phyloP scores from a whole-genome alignment of 2,888 invertebrate genomes.

The Cylloceria caligata region DNA sequence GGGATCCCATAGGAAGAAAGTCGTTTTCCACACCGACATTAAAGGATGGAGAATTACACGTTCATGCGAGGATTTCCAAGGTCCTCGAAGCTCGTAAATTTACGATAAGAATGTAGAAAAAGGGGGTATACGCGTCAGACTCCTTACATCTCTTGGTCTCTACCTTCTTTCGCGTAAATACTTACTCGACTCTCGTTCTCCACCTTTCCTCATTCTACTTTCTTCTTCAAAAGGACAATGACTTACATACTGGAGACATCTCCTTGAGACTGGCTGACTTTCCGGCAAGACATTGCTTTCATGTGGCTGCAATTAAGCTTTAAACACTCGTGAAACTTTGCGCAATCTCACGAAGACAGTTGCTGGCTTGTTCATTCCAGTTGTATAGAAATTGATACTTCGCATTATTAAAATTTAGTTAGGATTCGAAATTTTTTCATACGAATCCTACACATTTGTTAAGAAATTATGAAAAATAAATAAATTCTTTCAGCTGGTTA shows the following conservation, averaged over 20 bases:
- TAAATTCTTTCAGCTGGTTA: too few relatives aligned
- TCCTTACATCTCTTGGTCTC: background rate
- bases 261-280: constrained; percentile 24
- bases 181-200: constrained; percentile 20
- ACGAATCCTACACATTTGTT: too few relatives aligned
- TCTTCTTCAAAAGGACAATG: constrained; percentile 19
- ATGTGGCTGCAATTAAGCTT: constrained; percentile 18
- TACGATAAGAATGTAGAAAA: constrained; percentile 17
- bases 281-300: background rate
- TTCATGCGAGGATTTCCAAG: background rate
- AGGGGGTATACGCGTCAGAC: background rate
- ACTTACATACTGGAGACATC: constrained; percentile 15
- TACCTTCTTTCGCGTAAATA: constrained; percentile 9
- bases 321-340: background rate
- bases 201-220: background rate
- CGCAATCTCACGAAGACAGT: background rate
- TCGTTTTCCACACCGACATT: constrained; percentile 20
- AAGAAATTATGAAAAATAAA: too few relatives aligned
- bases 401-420: too few relatives aligned
- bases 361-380: too few relatives aligned
- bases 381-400: background rate
- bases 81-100: constrained; percentile 23
- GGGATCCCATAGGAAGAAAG: constrained; percentile 20
- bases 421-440: too few relatives aligned
- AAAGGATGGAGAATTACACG: constrained; percentile 16